Evolutionary conservation across 92 coral and sea anemone species (phyloP).

Genomic region (Plumapathes pennacea): DNA sequence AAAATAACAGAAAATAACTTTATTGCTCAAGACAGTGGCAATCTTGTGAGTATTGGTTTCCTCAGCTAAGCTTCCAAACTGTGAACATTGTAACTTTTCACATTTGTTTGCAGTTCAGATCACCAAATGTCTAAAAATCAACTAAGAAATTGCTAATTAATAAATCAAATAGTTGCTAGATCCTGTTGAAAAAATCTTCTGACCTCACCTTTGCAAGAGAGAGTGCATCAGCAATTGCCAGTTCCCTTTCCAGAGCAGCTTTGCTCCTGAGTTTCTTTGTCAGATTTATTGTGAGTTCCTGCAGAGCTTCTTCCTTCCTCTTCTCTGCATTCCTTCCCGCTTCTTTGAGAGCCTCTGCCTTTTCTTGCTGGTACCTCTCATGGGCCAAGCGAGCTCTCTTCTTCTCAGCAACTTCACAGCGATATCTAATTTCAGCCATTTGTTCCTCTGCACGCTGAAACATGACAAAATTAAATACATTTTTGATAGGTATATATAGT

Average conservation of each 20-base stretch:
- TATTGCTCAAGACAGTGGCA: no score
- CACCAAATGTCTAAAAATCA: no score
- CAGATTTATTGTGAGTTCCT: conserved; percentile 56
- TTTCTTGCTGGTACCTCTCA: conserved; percentile 71
- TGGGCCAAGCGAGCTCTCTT: conserved; percentile 80
- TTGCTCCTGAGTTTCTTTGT: conserved; percentile 65
- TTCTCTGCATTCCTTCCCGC: conserved; percentile 75
- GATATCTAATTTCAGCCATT: conserved; percentile 86
- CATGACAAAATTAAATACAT: background rate
- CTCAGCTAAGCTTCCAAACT: no score
- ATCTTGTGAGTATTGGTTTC: no score
- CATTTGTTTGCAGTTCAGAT: no score
- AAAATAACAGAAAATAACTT: no score
- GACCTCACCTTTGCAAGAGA: conserved; percentile 69
- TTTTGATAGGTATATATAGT: no score
- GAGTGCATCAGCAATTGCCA: conserved; percentile 71
- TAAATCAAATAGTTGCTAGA: no score
- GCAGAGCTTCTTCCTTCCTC: conserved; percentile 72
- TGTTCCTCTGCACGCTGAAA: conserved; percentile 79
- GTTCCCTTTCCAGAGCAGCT: conserved; percentile 75
- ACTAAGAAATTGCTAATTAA: no score
- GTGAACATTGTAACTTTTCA: no score
- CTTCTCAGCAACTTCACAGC: conserved; percentile 95
- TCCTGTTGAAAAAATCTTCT: no score
- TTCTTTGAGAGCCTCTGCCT: conserved; percentile 60